These are phyloP conservation scores for Cettia cetti DNA, from an alignment of 2,113 vertebrate genomes.

Conservation along the genomic window DNA sequence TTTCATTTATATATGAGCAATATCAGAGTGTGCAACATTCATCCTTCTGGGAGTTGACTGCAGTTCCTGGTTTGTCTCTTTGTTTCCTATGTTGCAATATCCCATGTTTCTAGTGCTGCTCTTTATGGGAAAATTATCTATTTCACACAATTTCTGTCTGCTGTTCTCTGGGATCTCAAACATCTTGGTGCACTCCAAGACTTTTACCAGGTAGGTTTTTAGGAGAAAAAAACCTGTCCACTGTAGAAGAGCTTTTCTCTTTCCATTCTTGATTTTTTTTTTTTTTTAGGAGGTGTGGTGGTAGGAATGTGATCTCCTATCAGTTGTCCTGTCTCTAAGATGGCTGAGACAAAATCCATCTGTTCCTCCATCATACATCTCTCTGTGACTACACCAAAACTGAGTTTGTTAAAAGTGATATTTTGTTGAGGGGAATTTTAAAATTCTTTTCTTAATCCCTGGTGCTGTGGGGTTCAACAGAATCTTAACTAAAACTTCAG, in stretches of 20 bases:
- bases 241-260: not conserved
- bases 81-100: not conserved
- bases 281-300: not conserved
- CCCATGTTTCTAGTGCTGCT: not conserved
- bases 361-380: not conserved
- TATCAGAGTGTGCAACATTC: not conserved
- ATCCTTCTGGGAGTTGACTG: not conserved
- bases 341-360: not conserved
- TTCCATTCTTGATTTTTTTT: not conserved
- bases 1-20: not conserved
- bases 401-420: not conserved
- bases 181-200: rapidly evolving
- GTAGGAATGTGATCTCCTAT: not conserved
- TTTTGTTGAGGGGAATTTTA: not conserved
- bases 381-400: not conserved
- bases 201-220: not conserved
- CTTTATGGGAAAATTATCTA: not conserved
- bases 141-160: not conserved
- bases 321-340: not conserved
- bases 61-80: not conserved
- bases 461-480: not conserved
- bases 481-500: not conserved
- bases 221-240: not conserved
- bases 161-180: not conserved
- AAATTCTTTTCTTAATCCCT: not conserved